Conservation (phyloP, 2,113 vertebrate genomes). For the Oostethus manadensis region DNA sequence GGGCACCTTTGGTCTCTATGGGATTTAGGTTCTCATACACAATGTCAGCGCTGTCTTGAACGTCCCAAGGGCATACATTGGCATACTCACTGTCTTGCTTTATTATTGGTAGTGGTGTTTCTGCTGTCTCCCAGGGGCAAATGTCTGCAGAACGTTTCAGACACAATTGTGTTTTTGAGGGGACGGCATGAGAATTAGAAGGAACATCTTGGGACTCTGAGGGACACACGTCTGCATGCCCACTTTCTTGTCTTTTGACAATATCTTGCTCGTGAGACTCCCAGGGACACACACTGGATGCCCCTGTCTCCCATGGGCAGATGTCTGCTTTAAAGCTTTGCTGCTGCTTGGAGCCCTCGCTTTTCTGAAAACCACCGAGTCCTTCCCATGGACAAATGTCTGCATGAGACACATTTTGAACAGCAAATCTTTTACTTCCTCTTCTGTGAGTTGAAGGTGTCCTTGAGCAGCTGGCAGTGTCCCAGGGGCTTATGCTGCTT, state of each 20-base stretch:
- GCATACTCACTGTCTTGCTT: slow-evolving; percentile 39
- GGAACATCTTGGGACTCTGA: slow-evolving; percentile 45
- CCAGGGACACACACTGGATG: slow-evolving; percentile 49
- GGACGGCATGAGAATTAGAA: slow-evolving; percentile 1
- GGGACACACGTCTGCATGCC: slow-evolving; percentile 19
- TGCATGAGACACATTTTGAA: slow-evolving; percentile 36
- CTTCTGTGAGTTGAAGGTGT: slow-evolving; percentile 63
- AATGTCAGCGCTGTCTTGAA: slow-evolving; percentile 45
- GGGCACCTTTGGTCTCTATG: slow-evolving; percentile 25
- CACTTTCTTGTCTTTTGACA: slow-evolving; percentile 30
- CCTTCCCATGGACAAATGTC: slow-evolving; percentile 69
- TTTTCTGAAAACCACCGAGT: slow-evolving; percentile 27
- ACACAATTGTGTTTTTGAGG: slow-evolving; percentile 30
- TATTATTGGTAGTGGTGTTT: slow-evolving; percentile 23
- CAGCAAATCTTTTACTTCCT: slow-evolving; percentile 49
- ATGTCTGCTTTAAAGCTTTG: slow-evolving; percentile 51
- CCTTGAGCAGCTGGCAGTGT: slow-evolving; percentile 57
- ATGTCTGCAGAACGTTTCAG: slow-evolving; percentile 19
- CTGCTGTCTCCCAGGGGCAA: slow-evolving; percentile 55
- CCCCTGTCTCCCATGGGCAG: slow-evolving; percentile 47
- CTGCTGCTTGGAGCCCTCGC: slow-evolving; percentile 32
- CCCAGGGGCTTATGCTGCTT: slow-evolving; percentile 55
- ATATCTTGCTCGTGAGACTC: slow-evolving; percentile 45
- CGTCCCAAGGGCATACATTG: slow-evolving; percentile 58
- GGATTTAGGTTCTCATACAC: slow-evolving; percentile 59